Percentiles rank a stretch among this genome's conserved stretches.
Conservation (phyloP, 2,888 invertebrate genomes). For the Chloroclysta siterata region DNA sequence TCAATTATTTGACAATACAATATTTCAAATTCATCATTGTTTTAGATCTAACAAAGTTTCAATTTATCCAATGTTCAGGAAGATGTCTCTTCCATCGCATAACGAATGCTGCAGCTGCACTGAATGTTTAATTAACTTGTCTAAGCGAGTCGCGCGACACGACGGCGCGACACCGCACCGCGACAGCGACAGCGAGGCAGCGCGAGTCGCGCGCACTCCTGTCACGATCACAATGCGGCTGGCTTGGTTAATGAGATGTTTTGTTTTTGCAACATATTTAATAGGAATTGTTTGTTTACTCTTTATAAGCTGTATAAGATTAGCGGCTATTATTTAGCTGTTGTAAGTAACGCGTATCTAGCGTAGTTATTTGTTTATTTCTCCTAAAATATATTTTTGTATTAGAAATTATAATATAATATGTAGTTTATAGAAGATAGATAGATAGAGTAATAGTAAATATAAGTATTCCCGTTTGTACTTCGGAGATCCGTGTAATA, state of each 20-base stretch:
- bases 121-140: constrained; percentile 23
- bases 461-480: too few species aligned
- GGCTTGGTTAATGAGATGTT: constrained; percentile 18
- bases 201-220: constrained; percentile 10
- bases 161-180: not conserved
- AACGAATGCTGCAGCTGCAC: constrained; percentile 3
- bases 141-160: constrained; percentile 13
- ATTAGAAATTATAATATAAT: too few species aligned
- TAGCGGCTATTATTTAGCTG: too few species aligned
- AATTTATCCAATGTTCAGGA: not conserved
- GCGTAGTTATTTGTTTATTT: too few species aligned
- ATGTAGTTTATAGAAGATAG: too few species aligned
- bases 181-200: not conserved
- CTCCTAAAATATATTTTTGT: too few species aligned
- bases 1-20: too few species aligned
- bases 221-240: constrained; percentile 10
- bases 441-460: too few species aligned
- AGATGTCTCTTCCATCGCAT: not conserved
- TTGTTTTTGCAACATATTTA: not conserved
- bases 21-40: too few species aligned
- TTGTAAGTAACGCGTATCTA: too few species aligned
- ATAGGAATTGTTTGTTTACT: not conserved
- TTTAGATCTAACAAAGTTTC: too few species aligned
- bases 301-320: not conserved
- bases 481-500: too few species aligned